Base-by-base conservation (phyloP, 2,797 vertebrate species). In the Lithobates pipiens region DNA sequence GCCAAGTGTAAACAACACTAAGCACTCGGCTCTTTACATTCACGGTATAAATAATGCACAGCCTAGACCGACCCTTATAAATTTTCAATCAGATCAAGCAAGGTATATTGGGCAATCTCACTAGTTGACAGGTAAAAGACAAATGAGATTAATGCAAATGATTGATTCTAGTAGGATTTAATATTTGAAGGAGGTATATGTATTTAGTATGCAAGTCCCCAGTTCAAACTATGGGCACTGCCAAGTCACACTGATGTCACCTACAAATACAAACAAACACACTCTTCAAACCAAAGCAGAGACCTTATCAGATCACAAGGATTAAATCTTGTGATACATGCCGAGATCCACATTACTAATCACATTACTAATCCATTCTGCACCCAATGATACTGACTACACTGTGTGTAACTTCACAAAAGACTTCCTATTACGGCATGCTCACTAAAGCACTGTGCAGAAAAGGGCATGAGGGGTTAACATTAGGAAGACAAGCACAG, bases 11-110 rank as follows among this genome's bases (percentile, higher is more conserved):
- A 54, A 72, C 67, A 81, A 50, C 16, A n/a, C 61, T 50, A 34
- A 42, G 70, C 34, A 29, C 54, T 74, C 23, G 57, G 54, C 80
- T 72, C 68, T 82, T 63, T 36, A 61, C 50, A 61, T 72, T 72
- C 50, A 63, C 69, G 63, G 2, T 61, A 81, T 81, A 68, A 71
- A 80, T 79, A 69, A 79, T 80, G 68, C 15, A 71, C 54, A 80
- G 21, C 50, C 50, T 46, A 15, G 78, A 80, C 21, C n/a, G 44
- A 57, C 44, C 15, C 76, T 69, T 79, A 79, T 79, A 69, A 46
- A 79, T 79, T 69, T 69, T 79, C 39, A n/a, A 79, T 44, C n/a
- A 46, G 67, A 36, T 57, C 67, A 57, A 57, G 44, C 68, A 34
- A 80, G 44, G 46, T n/a, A 44, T 70, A 39, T 70, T 69, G 65